Evolutionary conservation across 2,113 vertebrate genomes (phyloP), one percentile per base, ranked within the genome.

Genomic region (Zosterops japonicus): DNA sequence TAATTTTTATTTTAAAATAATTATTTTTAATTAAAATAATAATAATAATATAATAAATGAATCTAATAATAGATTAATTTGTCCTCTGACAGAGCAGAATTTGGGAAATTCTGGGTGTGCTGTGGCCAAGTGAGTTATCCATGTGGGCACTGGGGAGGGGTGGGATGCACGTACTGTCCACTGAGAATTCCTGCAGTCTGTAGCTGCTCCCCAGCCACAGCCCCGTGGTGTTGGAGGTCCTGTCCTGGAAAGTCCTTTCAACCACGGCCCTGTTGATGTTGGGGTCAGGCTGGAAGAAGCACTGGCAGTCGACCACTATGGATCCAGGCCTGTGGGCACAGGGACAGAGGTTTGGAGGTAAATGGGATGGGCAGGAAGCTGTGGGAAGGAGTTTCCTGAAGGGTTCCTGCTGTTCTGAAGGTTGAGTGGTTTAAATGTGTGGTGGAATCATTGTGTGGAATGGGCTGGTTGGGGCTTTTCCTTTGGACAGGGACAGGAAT

Each of bases 181-280:
- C 88, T 4, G 68, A 93, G 63, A 97, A 22, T 25, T 70, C 94
- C 3, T 84, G 88, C 57, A 98, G 33, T n/a, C 77, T 89, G 86
- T 97, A 98, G 36, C 65, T 92, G 70, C 71, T 88, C 8, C 97
- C 97, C 72, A 98, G 87, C 95, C 97, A 96, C 7, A 96, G 71
- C 8, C 96, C 95, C 0, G 94, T 95, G 47, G n/a, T 47, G 10
- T 95, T 98, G 41, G 52, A 67, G 8, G 96, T 96, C 39, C 96
- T 63, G 1, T 79, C 56, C 57, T 97, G 86, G 90, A 98, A 98
- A 33, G 94, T 89, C 52, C 65, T 95, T 74, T 95, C 74, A 11
- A 98, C 94, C 42, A 39, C 20, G 0, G 76, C 23, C 42, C 79
- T 87, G 60, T 42, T 95, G 93, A 96, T 36, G 59, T 8, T 84